phyloP scores from a whole-genome alignment of 2,888 invertebrate genomes.

The Aethes cnicana region DNA sequence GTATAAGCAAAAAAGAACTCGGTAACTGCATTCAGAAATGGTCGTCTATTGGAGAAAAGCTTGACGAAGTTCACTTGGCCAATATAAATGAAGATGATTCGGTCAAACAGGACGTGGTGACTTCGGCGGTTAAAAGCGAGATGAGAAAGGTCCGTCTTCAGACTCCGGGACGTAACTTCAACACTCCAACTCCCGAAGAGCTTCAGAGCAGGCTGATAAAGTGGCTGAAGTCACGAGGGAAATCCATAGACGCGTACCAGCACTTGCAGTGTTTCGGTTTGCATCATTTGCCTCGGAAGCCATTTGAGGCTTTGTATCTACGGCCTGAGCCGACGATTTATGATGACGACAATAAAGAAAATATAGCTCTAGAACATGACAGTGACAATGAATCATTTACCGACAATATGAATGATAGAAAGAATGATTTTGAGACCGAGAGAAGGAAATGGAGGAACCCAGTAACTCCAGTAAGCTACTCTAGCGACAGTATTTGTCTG shows the following conservation, averaged over 20 bases:
- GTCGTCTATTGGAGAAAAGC: constrained; percentile 67
- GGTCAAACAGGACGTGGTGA: constrained; percentile 49
- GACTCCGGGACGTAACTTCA: constrained; percentile 60
- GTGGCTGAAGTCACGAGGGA: constrained; percentile 79
- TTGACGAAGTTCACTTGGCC: constrained; percentile 54
- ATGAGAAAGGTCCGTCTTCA: constrained; percentile 67
- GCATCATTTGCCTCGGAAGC: constrained; percentile 46
- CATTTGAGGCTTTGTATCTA: constrained; percentile 39
- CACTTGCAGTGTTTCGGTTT: constrained; percentile 81
- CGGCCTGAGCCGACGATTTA: constrained; percentile 40
- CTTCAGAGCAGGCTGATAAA: constrained; percentile 65
- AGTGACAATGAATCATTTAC: constrained; percentile 65
- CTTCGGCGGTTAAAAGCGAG: constrained; percentile 70
- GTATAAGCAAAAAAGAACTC: constrained; percentile 58
- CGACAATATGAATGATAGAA: constrained; percentile 57
- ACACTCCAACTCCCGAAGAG: constrained; percentile 67
- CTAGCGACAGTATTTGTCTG: constrained; percentile 53
- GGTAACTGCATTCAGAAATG: constrained; percentile 68
- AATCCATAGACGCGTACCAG: constrained; percentile 70
- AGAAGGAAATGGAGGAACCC: constrained; percentile 57
- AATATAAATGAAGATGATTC: constrained; percentile 59
- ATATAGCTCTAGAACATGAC: constrained; percentile 67
- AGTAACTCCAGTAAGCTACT: constrained; percentile 47
- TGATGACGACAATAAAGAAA: constrained; percentile 77
- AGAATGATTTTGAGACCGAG: constrained; percentile 34